Evolutionary conservation across 1,140 invertebrate species (phyloP).

Genomic region (Stenopsyche tienmushanensis): DNA sequence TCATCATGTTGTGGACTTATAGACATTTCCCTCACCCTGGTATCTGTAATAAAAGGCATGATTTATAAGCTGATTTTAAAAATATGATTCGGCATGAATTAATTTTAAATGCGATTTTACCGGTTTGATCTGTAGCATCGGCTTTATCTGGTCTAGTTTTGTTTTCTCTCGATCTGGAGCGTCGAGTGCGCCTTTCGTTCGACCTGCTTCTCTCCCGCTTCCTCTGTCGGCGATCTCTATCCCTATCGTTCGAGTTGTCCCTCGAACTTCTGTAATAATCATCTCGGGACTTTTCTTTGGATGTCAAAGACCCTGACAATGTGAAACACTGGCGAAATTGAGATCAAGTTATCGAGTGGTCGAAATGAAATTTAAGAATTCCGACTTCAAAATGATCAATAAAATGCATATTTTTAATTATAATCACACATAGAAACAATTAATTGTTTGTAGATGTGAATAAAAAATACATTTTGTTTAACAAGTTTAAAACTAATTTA

Average conservation of each 20-base stretch:
- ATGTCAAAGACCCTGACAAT: conserved; percentile 59
- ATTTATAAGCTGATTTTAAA: neutral
- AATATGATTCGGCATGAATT: neutral
- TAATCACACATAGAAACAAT: no score
- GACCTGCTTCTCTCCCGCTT: conserved; percentile 46
- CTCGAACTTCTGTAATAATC: conserved; percentile 58
- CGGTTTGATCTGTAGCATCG: conserved; percentile 16
- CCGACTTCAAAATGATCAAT: neutral
- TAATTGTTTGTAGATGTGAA: no score
- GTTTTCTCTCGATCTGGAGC: conserved; percentile 37
- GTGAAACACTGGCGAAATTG: conserved; percentile 62
- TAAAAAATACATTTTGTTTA: no score
- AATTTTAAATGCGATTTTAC: conserved; percentile 9
- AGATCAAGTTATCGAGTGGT: conserved; percentile 53
- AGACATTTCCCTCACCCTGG: conserved; percentile 41
- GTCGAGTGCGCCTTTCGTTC: conserved; percentile 35
- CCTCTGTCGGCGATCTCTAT: conserved; percentile 50
- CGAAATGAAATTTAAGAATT: neutral
- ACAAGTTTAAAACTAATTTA: no score
- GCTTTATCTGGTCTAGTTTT: conserved; percentile 14
- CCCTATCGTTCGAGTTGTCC: conserved; percentile 48
- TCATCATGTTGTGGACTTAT: conserved; percentile 41
- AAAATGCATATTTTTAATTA: no score
- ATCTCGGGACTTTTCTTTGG: conserved; percentile 47
- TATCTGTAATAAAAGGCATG: conserved; percentile 30